Percentiles rank a stretch among this genome's conserved stretches.
phyloP scores from a whole-genome alignment of 2,888 invertebrate species.

The Lycocerus yunnanus region DNA sequence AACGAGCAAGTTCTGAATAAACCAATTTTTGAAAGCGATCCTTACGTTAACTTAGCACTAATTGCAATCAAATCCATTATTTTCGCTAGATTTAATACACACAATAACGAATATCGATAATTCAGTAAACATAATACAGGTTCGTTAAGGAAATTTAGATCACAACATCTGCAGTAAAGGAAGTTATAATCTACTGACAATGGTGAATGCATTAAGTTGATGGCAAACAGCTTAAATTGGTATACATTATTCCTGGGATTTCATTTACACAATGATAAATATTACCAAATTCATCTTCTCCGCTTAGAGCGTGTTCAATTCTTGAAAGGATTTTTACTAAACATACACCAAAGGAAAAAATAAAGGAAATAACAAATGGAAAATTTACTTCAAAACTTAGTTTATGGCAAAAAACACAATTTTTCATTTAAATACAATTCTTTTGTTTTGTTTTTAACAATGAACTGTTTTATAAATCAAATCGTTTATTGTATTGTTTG shows the following conservation, averaged over 20 bases:
- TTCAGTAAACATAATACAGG: background rate
- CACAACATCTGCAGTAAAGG: background rate
- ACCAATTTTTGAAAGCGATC: background rate
- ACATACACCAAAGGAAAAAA: background rate
- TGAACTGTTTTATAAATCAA: background rate
- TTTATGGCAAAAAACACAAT: background rate
- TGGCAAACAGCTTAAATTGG: conserved; percentile 13
- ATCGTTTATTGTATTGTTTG: background rate
- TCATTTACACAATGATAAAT: conserved; percentile 19
- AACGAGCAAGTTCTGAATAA: background rate
- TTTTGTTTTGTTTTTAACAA: background rate
- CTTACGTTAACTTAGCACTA: background rate
- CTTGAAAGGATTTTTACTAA: conserved; percentile 8
- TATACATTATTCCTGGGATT: conserved; percentile 20
- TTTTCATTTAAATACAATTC: background rate
- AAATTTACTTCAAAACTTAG: background rate
- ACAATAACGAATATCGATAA: background rate
- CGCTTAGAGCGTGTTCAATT: conserved; percentile 12
- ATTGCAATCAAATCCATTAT: conserved; percentile 1
- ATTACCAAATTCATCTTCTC: conserved; percentile 10
- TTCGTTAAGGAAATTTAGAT: background rate
- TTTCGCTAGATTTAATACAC: background rate
- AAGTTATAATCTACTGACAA: conserved; percentile 19
- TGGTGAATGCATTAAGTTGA: conserved; percentile 18
- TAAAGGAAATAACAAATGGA: background rate